Evolutionary conservation across 1,140 invertebrate genomes (phyloP), one percentile per base, ranked within the genome.

Genomic region (Eriosoma lanigerum): DNA sequence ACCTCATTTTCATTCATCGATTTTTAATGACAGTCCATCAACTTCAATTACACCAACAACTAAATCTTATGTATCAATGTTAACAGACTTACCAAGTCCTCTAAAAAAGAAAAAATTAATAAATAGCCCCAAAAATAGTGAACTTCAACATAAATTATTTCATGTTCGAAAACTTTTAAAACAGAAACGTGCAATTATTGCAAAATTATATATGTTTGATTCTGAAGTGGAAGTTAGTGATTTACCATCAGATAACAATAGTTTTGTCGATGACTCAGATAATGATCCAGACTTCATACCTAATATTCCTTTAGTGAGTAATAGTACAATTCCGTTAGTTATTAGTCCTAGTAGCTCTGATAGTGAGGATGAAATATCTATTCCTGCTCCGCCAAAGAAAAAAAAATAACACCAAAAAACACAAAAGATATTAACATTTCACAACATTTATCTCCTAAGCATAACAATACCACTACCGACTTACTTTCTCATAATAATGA

Each of bases 221-320:
- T 32, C 17, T 29, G 60, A 64, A 32, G 17, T 19, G 19, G 60
- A 38, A 32, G 19, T 64, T 8, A 64, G n/a, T n/a, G n/a, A n/a
- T n/a, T n/a, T n/a, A n/a, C n/a, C n/a, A n/a, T n/a, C 60, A 38
- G 60, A 72, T 38, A 64, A 64, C 19, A 64, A 64, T 64, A 64
- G 29, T 64, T 64, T 64, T 76, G 19, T 56, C 21, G n/a, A 56
- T 24, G 54, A 56, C 21, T 56, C 54, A 12, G 54, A 56, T 56
- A n/a, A 3, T 3, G 54, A 56, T 56, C 54, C 21, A 21, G 54
- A 24, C n/a, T 56, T 56, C 21, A 21, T 56, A 54, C 52, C 19
- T n/a, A 54, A n/a, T n/a, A n/a, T n/a, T 54, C 52, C n/a, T n/a
- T 54, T 4, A 21, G 52, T 54, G 8, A 54, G 19, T 54, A 54